These are phyloP conservation scores for Neoniphon sammara DNA, from an alignment of 2,797 vertebrate genomes.

Conservation along the genomic window DNA sequence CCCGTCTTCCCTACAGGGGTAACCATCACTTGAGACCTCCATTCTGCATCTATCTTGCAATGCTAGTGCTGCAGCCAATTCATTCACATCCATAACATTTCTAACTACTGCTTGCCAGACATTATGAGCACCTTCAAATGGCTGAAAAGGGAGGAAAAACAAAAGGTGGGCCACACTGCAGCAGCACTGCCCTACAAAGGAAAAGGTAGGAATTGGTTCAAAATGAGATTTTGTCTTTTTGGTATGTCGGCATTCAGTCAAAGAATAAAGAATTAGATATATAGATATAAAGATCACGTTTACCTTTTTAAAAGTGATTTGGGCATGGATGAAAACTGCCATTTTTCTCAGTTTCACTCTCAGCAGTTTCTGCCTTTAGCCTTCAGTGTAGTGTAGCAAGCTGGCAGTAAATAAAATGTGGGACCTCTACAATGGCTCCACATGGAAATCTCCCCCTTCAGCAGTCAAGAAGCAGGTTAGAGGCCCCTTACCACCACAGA, in stretches of 20 bases:
- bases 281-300: too few species aligned
- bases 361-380: too few species aligned
- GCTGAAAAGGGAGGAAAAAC: background rate
- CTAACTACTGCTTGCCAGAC: background rate
- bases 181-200: too few species aligned
- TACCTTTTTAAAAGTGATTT: too few species aligned
- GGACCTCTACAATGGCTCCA: background rate
- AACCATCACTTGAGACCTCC: background rate
- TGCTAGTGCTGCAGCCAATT: background rate
- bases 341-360: too few species aligned
- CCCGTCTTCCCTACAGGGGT: background rate
- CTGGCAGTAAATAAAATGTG: background rate
- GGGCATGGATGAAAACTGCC: too few species aligned
- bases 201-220: too few species aligned
- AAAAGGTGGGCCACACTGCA: background rate
- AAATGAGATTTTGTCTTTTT: too few species aligned
- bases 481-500: constrained; percentile 86
- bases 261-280: too few species aligned
- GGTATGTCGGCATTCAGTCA: too few species aligned
- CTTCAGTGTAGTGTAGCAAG: background rate
- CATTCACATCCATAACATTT: background rate
- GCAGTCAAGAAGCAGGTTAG: constrained; percentile 3
- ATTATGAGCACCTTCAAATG: background rate
- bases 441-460: background rate
- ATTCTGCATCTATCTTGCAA: background rate